These are phyloP conservation scores for Gallinago stenura DNA, from an alignment of 2,797 vertebrate genomes.

Conservation along the genomic window DNA sequence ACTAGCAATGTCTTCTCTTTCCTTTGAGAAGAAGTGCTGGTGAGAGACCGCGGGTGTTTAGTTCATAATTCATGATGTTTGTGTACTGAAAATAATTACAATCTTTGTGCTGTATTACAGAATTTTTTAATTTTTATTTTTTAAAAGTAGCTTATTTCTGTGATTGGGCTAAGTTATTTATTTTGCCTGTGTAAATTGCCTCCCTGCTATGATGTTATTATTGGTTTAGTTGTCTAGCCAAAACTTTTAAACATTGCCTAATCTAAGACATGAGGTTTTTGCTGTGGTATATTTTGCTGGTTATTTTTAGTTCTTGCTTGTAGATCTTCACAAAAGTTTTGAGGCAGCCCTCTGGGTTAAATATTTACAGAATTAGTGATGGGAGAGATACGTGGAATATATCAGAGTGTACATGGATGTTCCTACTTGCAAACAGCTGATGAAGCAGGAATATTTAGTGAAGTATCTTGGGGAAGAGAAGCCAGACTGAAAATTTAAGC, in stretches of 20 bases:
- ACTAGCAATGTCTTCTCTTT: background rate
- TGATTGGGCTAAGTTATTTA: background rate
- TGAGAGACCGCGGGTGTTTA: background rate
- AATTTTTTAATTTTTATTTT: background rate
- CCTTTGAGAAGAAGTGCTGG: background rate
- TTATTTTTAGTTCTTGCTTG: background rate
- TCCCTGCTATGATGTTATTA: background rate
- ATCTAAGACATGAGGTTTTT: background rate
- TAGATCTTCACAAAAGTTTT: background rate
- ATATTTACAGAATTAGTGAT: slow-evolving; percentile 7
- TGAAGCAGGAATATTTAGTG: background rate
- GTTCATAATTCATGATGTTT: background rate
- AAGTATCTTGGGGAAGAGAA: background rate
- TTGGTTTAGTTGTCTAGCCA: background rate
- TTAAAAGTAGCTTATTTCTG: background rate
- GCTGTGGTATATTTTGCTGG: background rate
- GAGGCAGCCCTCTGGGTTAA: background rate
- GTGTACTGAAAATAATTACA: background rate
- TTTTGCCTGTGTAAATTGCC: background rate
- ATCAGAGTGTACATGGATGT: background rate
- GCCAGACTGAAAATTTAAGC: background rate
- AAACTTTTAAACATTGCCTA: background rate
- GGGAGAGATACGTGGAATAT: background rate
- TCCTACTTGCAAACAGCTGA: background rate
- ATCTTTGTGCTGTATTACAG: background rate